Base-by-base conservation (phyloP, 2,113 vertebrate genomes). In the Holacanthus passer region DNA sequence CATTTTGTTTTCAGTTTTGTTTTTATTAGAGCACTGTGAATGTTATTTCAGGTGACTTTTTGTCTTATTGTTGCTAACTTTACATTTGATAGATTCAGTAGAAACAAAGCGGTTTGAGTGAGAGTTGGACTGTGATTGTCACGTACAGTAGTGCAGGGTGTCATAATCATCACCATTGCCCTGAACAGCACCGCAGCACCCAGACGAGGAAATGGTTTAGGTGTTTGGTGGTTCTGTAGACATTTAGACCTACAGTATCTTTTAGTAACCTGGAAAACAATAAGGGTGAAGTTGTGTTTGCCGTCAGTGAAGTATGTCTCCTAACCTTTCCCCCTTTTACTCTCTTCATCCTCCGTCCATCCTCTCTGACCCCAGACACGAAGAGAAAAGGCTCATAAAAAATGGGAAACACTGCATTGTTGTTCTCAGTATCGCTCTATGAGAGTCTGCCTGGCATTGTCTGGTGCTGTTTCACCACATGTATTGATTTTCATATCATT, bases 1-100 rank as follows among this genome's bases (percentile, higher is more conserved):
- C 45, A 47, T 88, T 79, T 77, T 83, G 45, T 83, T 72, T 74
- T 80, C 58, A 3, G 70, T 64, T 84, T 91, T 73, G 32, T 84
- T 88, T 85, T 87, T 27, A 89, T 86, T 85, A 88, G 88, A 92
- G 87, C 93, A 94, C 93, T 94, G 94, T 94, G 92, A 95, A 93
- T 92, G 89, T 94, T 90, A 48, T 92, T 90, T 94, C 86, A 89
- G 89, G 73, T 79, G 81, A 91, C 76, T 41, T 77, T 83, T 62
- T 53, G 73, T 93, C 85, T 91, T 88, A 79, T 86, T 62, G 83
- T 86, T 83, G 76, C 88, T 78, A 50, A 86, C 64, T 88, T 85
- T 77, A 84, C 83, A 79, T 87, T 84, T 70, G 59, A 55, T 87
- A 87, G 84, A 67, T 73, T 82, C 47, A 65, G 20, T 79, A 83